Base-by-base conservation (phyloP, 2,888 invertebrate species). In the Ypsolopha scabrella region DNA sequence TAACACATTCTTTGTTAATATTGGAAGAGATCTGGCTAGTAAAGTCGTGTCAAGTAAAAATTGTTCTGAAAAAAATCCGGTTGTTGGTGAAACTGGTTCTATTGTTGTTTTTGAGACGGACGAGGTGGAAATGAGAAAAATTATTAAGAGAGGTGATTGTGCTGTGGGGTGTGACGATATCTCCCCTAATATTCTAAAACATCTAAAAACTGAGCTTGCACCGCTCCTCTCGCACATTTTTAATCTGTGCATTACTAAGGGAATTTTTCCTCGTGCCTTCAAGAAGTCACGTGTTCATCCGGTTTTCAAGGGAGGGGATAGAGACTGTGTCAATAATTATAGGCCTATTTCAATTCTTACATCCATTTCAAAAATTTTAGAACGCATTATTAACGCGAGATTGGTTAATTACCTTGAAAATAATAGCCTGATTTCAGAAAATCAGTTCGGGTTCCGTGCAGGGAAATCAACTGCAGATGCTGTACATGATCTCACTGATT, bases 121-220 rank as follows among this genome's bases (percentile, higher is more conserved):
- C 34, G 9, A 13, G 3, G 13, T n/a, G 8, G 52, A 52, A 33
- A 24, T 48, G n/a, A 4, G 39, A 52, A n/a, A n/a, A 10, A 4
- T 7, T 48, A 6, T 33, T 38, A 7, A 7, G 37, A 10, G 9
- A 24, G 2, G 11, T 13, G 13, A 43, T 9, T 48, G 37, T 37
- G 52, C 52, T 6, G 11, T 37, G 3, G 52, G 52, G 6, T 52
- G 52, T 48, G 52, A 52, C 33, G 38, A 24, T 2, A 52, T 52
- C 0, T n/a, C 52, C 8, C 7, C 48, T 7, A 43, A 24, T 7
- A 6, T 48, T 9, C 7, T 52, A 1, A 52, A 52, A 24, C 1
- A 13, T 1, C 3, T 11, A 1, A 6, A 11, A 7, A 9, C 8
- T 8, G 11, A 44, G 1, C 37, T 52, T 11, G 38, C 37, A 6